Percentiles rank a stretch among this genome's conserved stretches.
These are phyloP conservation scores for Eurytoma californica DNA, from an alignment of 2,888 invertebrate genomes.

Conservation along the genomic window DNA sequence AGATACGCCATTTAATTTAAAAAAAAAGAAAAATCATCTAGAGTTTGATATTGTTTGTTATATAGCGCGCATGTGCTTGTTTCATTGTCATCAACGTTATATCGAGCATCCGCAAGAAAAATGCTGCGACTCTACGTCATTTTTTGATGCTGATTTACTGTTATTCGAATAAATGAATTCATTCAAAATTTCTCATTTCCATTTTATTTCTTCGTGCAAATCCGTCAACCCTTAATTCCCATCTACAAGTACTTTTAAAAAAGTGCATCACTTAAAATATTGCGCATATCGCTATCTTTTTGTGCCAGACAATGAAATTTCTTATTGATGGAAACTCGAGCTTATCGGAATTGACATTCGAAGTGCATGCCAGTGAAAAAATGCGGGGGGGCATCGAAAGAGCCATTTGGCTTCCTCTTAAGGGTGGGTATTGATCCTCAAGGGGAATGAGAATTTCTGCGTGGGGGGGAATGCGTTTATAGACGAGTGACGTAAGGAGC, in stretches of 20 bases:
- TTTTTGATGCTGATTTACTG: slow-evolving; percentile 51
- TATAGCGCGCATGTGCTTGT: slow-evolving; percentile 38
- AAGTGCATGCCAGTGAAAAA: background rate
- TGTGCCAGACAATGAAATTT: background rate
- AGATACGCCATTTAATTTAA: slow-evolving; percentile 52
- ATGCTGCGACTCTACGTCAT: slow-evolving; percentile 36
- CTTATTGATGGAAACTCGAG: background rate
- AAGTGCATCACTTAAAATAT: no score
- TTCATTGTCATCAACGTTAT: slow-evolving; percentile 44
- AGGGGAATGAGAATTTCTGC: slow-evolving; percentile 23
- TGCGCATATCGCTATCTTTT: no score
- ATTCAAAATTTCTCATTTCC: slow-evolving; percentile 23
- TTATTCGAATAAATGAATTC: slow-evolving; percentile 55
- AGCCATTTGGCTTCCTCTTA: background rate
- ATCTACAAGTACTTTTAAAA: no score
- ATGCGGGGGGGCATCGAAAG: background rate
- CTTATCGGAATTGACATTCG: no score
- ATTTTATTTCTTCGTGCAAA: background rate
- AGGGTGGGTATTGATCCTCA: slow-evolving; percentile 34
- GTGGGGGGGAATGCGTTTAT: slow-evolving; percentile 13
- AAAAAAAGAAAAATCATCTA: slow-evolving; percentile 41
- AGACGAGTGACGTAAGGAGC: slow-evolving; percentile 9
- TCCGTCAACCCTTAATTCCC: no score
- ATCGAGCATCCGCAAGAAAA: slow-evolving; percentile 20
- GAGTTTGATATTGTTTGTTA: slow-evolving; percentile 56